These are phyloP conservation scores for Matsumurasca onukii DNA, from an alignment of 1,140 invertebrate genomes.

Conservation along the genomic window DNA sequence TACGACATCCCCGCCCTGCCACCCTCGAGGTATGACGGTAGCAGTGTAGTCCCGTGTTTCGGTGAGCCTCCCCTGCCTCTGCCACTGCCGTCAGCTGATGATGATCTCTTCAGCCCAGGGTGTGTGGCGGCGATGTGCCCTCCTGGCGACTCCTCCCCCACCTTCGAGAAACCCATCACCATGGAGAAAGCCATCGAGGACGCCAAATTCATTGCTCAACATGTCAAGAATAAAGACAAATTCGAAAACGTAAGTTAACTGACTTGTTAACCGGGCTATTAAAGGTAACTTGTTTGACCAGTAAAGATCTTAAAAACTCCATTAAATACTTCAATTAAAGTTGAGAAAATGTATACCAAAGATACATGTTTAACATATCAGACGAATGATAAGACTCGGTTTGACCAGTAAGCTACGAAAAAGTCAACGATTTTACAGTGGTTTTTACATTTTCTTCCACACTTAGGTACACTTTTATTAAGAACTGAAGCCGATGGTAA, in stretches of 20 bases:
- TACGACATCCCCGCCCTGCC: slow-evolving; percentile 65
- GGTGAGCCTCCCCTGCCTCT: slow-evolving; percentile 63
- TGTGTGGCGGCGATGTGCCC: slow-evolving; percentile 56
- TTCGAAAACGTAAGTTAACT: slow-evolving; percentile 92
- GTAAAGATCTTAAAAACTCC: too few species aligned
- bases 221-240: slow-evolving; percentile 91
- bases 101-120: slow-evolving; percentile 75
- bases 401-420: too few species aligned
- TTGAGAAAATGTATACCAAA: too few species aligned
- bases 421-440: too few species aligned
- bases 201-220: slow-evolving; percentile 90
- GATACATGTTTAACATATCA: too few species aligned
- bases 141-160: slow-evolving; percentile 68
- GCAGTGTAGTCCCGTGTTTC: slow-evolving; percentile 37
- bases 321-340: too few species aligned
- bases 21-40: slow-evolving; percentile 39
- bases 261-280: too few species aligned
- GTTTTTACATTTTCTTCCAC: too few species aligned
- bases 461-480: too few species aligned
- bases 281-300: too few species aligned
- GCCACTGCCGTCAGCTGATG: slow-evolving; percentile 70
- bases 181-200: slow-evolving; percentile 88
- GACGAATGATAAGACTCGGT: too few species aligned
- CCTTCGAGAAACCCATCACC: slow-evolving; percentile 73
- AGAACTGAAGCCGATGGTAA: too few species aligned